Conservation (phyloP, 1,140 invertebrate species). For the Ceratina australensis region DNA sequence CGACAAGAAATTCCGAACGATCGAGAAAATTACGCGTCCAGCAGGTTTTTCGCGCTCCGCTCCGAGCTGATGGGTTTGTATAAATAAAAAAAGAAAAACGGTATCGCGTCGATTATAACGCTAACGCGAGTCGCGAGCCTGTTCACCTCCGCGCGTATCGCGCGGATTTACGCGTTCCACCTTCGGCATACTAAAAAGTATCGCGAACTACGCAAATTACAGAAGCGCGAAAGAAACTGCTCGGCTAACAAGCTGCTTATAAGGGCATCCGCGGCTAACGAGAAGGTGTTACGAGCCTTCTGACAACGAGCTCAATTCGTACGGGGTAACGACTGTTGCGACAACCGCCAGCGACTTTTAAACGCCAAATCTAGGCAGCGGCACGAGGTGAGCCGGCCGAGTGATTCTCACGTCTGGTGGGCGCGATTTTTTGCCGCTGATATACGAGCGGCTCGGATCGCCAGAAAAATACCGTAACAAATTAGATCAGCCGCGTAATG, state of each 20-base stretch:
- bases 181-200: conserved; percentile 14
- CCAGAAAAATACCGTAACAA: conserved; percentile 46
- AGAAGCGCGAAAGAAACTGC: conserved; percentile 23
- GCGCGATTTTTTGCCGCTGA: neutral
- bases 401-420: too few relatives aligned
- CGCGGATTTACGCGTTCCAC: conserved; percentile 14
- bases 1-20: conserved; percentile 13
- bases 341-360: neutral
- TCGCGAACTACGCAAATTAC: conserved; percentile 21
- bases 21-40: conserved; percentile 35
- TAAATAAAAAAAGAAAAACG: neutral
- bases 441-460: neutral
- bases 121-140: conserved; percentile 10
- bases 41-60: conserved; percentile 25
- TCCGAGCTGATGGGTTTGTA: neutral
- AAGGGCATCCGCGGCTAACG: conserved; percentile 24
- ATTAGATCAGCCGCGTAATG: conserved; percentile 41
- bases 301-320: conserved; percentile 16
- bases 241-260: conserved; percentile 49
- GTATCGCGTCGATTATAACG: conserved; percentile 18
- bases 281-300: conserved; percentile 4
- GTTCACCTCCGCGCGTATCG: neutral
- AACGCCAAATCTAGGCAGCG: neutral
- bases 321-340: neutral
- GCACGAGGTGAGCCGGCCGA: too few relatives aligned